A percentile compares a stretch with the other conserved stretches of the same genome.
Conservation (phyloP, 2,797 vertebrate species). For the Diplodus puntazzo region DNA sequence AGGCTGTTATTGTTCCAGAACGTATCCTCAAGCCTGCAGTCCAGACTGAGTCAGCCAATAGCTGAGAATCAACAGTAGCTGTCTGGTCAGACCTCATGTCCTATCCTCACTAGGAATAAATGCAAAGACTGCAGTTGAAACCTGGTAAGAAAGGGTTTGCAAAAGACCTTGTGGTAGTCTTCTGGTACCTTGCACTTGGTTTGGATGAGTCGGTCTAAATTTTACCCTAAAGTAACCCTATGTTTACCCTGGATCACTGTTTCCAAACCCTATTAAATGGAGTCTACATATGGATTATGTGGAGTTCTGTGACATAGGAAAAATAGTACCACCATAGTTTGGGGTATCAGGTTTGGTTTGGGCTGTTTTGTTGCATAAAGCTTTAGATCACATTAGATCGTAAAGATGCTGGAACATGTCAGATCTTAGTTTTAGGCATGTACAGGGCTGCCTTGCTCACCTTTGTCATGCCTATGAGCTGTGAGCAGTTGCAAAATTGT, state of each 20-base stretch:
- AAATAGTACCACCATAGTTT: neutral
- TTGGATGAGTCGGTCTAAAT: neutral
- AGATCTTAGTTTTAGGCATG: neutral
- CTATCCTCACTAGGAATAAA: neutral
- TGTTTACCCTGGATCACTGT: neutral
- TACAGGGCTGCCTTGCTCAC: neutral
- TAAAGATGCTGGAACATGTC: neutral
- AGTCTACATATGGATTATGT: neutral
- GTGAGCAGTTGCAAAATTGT: neutral
- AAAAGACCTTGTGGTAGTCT: neutral
- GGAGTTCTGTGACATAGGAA: neutral
- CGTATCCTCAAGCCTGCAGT: slow-evolving; percentile 7
- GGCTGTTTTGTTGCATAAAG: neutral
- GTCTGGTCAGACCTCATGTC: neutral
- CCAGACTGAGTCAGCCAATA: slow-evolving; percentile 19
- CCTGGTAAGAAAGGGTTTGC: neutral
- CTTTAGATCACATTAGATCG: too few relatives aligned
- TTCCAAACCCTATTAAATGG: neutral
- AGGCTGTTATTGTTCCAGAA: slow-evolving; percentile 17
- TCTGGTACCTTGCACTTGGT: neutral
- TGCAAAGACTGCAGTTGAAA: neutral
- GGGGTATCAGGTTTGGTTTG: neutral
- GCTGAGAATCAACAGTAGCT: neutral
- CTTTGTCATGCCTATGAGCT: too few relatives aligned
- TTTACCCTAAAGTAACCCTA: too few relatives aligned